Percentiles rank a stretch among this genome's conserved stretches.
phyloP scores from a whole-genome alignment of 1,140 invertebrate species.

The Acromyrmex charruanus region DNA sequence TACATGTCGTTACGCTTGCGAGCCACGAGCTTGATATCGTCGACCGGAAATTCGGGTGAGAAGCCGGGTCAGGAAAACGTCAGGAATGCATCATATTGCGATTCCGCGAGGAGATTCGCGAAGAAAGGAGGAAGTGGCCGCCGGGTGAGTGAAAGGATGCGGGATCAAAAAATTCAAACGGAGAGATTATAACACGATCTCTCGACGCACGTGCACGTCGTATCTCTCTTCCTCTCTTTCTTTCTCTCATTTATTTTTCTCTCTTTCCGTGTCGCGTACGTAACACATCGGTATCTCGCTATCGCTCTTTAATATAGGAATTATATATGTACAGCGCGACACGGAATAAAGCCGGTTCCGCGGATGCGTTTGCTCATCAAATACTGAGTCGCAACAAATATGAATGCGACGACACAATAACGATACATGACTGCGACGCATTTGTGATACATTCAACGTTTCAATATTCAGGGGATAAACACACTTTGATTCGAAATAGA shows the following conservation, averaged over 20 bases:
- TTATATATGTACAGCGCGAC: constrained; percentile 19
- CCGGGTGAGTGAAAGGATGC: constrained; percentile 63
- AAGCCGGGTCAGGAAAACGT: constrained; percentile 50
- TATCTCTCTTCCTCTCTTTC: constrained; percentile 19
- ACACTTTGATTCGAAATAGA: not conserved
- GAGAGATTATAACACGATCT: constrained; percentile 64
- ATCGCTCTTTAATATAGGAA: constrained; percentile 47
- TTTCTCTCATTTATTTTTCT: not conserved
- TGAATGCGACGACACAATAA: not conserved
- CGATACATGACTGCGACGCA: not conserved
- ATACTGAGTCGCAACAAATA: constrained; percentile 14
- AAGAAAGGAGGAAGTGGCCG: constrained; percentile 70
- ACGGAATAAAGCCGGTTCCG: constrained; percentile 32
- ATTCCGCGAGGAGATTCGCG: constrained; percentile 43
- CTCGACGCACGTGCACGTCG: constrained; percentile 62
- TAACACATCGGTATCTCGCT: constrained; percentile 65
- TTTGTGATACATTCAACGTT: constrained; percentile 23
- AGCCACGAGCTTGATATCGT: constrained; percentile 20
- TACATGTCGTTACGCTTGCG: not conserved
- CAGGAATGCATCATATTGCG: constrained; percentile 50
- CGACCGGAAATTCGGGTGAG: constrained; percentile 57
- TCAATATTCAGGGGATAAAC: constrained; percentile 36
- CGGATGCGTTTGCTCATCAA: constrained; percentile 22
- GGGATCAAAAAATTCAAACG: constrained; percentile 39
- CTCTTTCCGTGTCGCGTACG: constrained; percentile 35